A percentile compares a stretch with the other conserved stretches of the same genome.
These are phyloP conservation scores for Entelurus aequoreus DNA, from an alignment of 2,113 vertebrate genomes.

Conservation along the genomic window DNA sequence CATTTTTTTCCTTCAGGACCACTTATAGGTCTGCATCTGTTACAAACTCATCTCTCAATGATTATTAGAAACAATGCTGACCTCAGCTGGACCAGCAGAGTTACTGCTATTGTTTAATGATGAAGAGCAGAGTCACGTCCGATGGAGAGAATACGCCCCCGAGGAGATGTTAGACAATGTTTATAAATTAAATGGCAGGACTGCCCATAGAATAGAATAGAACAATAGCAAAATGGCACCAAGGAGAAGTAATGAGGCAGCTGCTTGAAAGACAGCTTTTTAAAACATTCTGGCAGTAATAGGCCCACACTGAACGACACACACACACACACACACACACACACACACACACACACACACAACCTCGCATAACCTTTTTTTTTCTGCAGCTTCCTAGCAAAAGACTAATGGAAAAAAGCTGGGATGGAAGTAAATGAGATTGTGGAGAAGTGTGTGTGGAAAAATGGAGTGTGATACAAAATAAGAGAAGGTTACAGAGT, in stretches of 20 bases:
- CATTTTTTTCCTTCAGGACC: not conserved
- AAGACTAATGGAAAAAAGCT: constrained; percentile 22
- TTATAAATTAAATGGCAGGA: constrained; percentile 3
- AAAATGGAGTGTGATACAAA: constrained; percentile 41
- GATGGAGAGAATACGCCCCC: not conserved
- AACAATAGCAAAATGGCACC: constrained; percentile 34
- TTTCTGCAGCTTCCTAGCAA: constrained; percentile 18
- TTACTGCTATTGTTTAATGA: constrained; percentile 54
- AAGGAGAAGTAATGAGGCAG: constrained; percentile 57
- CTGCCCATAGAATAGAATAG: constrained; percentile 1
- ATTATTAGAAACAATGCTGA: constrained; percentile 64
- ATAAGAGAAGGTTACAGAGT: constrained; percentile 22
- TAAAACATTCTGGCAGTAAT: constrained; percentile 25
- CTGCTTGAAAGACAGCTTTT: constrained; percentile 41
- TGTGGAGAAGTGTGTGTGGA: not conserved
- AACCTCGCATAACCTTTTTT: constrained; percentile 24
- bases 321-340: constrained; percentile 12
- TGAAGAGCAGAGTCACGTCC: not conserved
- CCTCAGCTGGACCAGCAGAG: constrained; percentile 57
- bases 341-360: constrained; percentile 7
- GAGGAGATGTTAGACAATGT: not conserved
- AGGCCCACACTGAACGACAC: constrained; percentile 31
- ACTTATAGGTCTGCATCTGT: constrained; percentile 4
- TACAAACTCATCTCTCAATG: constrained; percentile 1
- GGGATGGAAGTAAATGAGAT: constrained; percentile 10